A percentile compares a stretch with the other conserved stretches of the same genome.
These are phyloP conservation scores for Tiliacea citrago DNA, from an alignment of 2,888 invertebrate species.

Conservation along the genomic window DNA sequence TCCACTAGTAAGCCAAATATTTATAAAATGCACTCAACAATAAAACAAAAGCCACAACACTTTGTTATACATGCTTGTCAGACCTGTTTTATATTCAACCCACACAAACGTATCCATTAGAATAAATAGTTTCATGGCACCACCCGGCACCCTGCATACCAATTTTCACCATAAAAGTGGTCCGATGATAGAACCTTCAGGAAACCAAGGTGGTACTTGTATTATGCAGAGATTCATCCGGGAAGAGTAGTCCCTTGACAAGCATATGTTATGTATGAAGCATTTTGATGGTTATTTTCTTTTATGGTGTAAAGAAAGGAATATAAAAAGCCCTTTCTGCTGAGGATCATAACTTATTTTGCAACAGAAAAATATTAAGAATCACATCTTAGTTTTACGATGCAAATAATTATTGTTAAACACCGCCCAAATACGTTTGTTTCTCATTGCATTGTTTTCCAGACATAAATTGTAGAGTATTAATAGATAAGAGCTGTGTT, in stretches of 20 bases:
- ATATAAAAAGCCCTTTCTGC: background rate
- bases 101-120: slow-evolving; percentile 20
- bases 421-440: too few species aligned
- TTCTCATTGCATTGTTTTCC: too few species aligned
- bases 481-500: too few species aligned
- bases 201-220: slow-evolving; percentile 49
- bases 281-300: slow-evolving; percentile 35
- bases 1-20: background rate
- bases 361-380: too few species aligned
- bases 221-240: slow-evolving; percentile 66
- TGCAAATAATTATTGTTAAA: too few species aligned
- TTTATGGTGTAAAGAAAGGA: slow-evolving; percentile 4
- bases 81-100: slow-evolving; percentile 14
- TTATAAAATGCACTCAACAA: background rate
- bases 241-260: slow-evolving; percentile 43
- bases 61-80: slow-evolving; percentile 1
- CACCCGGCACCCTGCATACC: slow-evolving; percentile 2
- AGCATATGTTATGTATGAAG: slow-evolving; percentile 45
- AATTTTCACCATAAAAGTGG: slow-evolving; percentile 43
- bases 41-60: slow-evolving; percentile 4
- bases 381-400: too few species aligned
- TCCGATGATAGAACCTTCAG: slow-evolving; percentile 33
- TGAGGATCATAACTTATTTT: too few species aligned
- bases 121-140: slow-evolving; percentile 41
- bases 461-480: too few species aligned